These are phyloP conservation scores for Eupithecia abbreviata DNA, from an alignment of 2,888 invertebrate species.

Conservation along the genomic window DNA sequence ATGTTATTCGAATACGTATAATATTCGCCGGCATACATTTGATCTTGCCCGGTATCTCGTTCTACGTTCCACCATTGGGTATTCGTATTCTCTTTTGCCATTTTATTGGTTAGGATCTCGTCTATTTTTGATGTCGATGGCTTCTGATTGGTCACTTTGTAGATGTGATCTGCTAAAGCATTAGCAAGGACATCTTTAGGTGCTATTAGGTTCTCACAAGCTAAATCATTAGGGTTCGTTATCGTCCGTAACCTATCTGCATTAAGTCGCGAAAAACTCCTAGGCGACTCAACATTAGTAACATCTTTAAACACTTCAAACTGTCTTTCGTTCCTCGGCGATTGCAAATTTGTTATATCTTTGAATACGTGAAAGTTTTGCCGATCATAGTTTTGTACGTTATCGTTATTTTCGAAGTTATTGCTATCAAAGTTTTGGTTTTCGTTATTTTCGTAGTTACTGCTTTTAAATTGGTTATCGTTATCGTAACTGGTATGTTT, in stretches of 20 bases:
- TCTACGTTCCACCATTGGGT: slow-evolving; percentile 71
- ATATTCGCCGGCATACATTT: slow-evolving; percentile 68
- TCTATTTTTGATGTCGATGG: slow-evolving; percentile 77
- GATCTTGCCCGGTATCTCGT: slow-evolving; percentile 65
- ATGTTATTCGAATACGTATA: slow-evolving; percentile 62
- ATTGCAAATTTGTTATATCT: slow-evolving; percentile 24
- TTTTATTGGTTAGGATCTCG: slow-evolving; percentile 78
- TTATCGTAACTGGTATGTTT: slow-evolving; percentile 16
- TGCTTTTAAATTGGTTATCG: background rate
- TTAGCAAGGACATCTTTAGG: slow-evolving; percentile 78
- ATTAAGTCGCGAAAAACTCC: slow-evolving; percentile 74
- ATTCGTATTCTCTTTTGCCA: slow-evolving; percentile 58
- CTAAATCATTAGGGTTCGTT: slow-evolving; percentile 62
- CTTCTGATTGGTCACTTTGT: slow-evolving; percentile 82
- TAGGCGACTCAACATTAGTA: slow-evolving; percentile 72
- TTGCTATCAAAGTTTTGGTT: slow-evolving; percentile 13
- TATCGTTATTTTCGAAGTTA: slow-evolving; percentile 19
- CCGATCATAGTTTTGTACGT: slow-evolving; percentile 33
- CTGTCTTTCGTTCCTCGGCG: slow-evolving; percentile 35
- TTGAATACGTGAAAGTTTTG: slow-evolving; percentile 49
- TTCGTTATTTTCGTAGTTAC: slow-evolving; percentile 19
- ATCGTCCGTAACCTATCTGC: slow-evolving; percentile 76
- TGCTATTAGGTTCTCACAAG: slow-evolving; percentile 72
- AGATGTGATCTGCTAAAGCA: slow-evolving; percentile 77
- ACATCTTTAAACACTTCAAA: slow-evolving; percentile 58